Percentiles rank a stretch among this genome's conserved stretches.
phyloP scores from a whole-genome alignment of 2,113 vertebrate species.

The Chaetodon trifascialis region DNA sequence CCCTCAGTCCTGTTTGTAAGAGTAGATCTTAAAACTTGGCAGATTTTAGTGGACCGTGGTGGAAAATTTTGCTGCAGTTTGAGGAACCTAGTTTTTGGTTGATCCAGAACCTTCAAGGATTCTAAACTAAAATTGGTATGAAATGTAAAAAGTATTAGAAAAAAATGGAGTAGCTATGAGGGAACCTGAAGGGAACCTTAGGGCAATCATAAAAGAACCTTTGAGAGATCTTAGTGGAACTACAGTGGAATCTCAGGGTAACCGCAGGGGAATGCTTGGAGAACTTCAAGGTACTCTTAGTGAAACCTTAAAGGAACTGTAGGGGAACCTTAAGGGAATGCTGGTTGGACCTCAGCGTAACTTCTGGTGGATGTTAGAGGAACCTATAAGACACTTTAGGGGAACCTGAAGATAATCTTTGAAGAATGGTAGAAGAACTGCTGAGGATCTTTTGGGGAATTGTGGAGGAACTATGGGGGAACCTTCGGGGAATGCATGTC shows the following conservation, averaged over 20 bases:
- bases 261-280: background rate
- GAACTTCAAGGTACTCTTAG: background rate
- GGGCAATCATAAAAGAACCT: background rate
- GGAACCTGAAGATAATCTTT: background rate
- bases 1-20: background rate
- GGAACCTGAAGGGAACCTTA: background rate
- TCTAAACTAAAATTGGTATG: background rate
- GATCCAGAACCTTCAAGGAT: background rate
- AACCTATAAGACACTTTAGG: no score
- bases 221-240: background rate
- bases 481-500: no score
- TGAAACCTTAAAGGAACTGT: background rate
- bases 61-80: background rate
- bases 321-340: background rate
- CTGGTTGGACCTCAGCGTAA: background rate
- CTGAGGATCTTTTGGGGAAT: no score
- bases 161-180: no score
- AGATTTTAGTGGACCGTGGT: background rate
- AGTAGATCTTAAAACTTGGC: background rate
- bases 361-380: background rate
- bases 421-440: no score
- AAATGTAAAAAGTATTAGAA: background rate
- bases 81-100: background rate
- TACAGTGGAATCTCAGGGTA: background rate
- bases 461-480: no score